Base-by-base conservation (phyloP, 2,797 vertebrate species). In the Microchirus variegatus region DNA sequence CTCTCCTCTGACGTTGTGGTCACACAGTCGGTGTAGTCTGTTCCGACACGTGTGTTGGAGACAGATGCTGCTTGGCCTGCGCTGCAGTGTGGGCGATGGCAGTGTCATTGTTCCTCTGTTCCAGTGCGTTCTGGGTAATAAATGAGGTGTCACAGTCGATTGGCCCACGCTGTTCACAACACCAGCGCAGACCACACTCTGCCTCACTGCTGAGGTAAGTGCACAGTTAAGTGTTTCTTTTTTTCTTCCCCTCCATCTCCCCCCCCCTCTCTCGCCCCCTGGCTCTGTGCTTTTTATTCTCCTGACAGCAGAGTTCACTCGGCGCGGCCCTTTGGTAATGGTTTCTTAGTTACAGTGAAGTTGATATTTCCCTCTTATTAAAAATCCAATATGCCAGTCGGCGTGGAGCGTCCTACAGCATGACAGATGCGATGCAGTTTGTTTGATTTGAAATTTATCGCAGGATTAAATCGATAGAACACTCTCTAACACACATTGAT, bases 111-210 rank as follows among this genome's bases (percentile, higher is more conserved):
- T 62, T 53, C 56, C 65, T 77, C 72, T 75, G 75, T 70, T 82
- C 75, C 61, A 73, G 57, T 57, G 63, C 49, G 67, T 65, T 76
- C 49, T 38, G 43, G 61, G 68, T 85, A 77, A 83, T 82, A 77
- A 81, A 88, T 74, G 73, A 86, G 77, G 70, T 85, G 84, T 84
- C 78, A 84, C 65, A 81, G 64, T 70, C 63, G 43, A 85, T 76
- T 78, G 82, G 74, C 70, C 76, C 64, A 68, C 59, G 65, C 78
- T 79, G 73, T 61, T 81, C 69, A 77, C 66, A 70, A 41, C 52
- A 65, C 45, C 44, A 50, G 63, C 67, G 40, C 70, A 44, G 44
- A 69, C 65, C 73, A 74, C 56, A 59, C n/a, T n/a, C n/a, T n/a
- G n/a, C n/a, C 49, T 47, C 5, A 5, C 49, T 3, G 2, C 53